phyloP scores from a whole-genome alignment of 2,888 invertebrate genomes.

The Melipona bicolor region DNA sequence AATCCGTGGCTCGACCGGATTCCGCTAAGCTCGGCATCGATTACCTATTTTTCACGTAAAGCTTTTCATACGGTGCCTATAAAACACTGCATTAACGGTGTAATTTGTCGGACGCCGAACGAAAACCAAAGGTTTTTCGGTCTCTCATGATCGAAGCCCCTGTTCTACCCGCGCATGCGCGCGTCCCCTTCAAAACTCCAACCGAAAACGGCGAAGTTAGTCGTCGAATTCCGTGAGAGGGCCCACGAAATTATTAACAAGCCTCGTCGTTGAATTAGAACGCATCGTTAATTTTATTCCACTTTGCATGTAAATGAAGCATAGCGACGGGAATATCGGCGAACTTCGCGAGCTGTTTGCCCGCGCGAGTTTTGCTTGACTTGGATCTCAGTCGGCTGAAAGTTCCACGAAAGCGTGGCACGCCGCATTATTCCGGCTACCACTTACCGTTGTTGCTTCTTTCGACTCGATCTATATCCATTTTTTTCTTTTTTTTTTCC shows the following conservation, averaged over 20 bases:
- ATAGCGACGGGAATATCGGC: conserved; percentile 10
- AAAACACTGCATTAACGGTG: conserved; percentile 44
- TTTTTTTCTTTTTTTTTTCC: background rate
- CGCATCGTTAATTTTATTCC: conserved; percentile 30
- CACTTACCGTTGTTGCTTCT: background rate
- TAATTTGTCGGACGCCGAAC: conserved; percentile 28
- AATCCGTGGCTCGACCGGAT: conserved; percentile 18
- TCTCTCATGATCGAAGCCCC: background rate
- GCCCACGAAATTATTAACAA: conserved; percentile 22
- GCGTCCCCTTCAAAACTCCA: background rate
- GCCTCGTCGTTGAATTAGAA: background rate
- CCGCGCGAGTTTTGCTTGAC: conserved; percentile 17
- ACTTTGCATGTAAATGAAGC: conserved; percentile 26
- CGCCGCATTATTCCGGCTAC: background rate
- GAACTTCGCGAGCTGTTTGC: conserved; percentile 18
- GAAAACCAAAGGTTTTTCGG: background rate
- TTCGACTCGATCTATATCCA: conserved; percentile 1
- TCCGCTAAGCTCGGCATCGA: conserved; percentile 35
- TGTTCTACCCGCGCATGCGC: too few relatives aligned
- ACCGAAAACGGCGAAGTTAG: background rate
- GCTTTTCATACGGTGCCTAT: conserved; percentile 40
- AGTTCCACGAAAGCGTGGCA: background rate
- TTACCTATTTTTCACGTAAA: conserved; percentile 46
- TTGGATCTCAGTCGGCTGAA: background rate
- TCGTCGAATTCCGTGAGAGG: background rate